Evolutionary conservation across 1,140 invertebrate species (phyloP).

Genomic region (Mamestra configurata): DNA sequence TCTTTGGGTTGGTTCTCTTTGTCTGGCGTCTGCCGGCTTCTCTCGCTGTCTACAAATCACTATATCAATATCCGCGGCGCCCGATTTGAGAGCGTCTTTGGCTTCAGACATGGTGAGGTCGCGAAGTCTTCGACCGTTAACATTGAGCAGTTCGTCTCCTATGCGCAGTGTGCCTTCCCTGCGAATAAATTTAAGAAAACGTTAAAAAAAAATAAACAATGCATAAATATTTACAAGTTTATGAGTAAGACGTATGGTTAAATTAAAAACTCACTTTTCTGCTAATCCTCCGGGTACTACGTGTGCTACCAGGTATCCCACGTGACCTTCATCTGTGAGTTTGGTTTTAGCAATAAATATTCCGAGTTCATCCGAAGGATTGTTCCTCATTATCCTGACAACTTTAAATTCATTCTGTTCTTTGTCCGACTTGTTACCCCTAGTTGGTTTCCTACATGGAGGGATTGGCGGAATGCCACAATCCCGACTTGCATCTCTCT

Average conservation of each 20-base stretch:
- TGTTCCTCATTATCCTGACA: conserved; percentile 91
- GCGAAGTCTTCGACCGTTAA: conserved; percentile 93
- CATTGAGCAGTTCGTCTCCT: conserved; percentile 95
- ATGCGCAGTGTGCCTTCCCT: conserved; percentile 93
- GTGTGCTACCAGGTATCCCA: conserved; percentile 95
- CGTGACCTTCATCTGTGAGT: conserved; percentile 90
- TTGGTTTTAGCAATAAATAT: conserved; percentile 95
- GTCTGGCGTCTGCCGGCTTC: conserved; percentile 66
- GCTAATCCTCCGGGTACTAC: conserved; percentile 94
- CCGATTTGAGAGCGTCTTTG: conserved; percentile 90
- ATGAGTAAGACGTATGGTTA: neutral
- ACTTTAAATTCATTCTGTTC: conserved; percentile 88
- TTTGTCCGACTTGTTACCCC: conserved; percentile 82
- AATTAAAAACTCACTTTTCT: conserved; percentile 89
- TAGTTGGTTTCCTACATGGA: conserved; percentile 84
- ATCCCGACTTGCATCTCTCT: conserved; percentile 80
- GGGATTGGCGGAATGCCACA: conserved; percentile 84
- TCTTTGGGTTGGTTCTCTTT: conserved; percentile 74
- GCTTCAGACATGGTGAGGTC: conserved; percentile 93
- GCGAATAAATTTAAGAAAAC: conserved; percentile 56
- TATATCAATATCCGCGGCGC: conserved; percentile 92
- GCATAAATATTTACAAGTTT: neutral
- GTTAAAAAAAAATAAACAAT: conserved; percentile 28
- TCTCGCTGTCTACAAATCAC: conserved; percentile 89
- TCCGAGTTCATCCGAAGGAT: conserved; percentile 92